Base-by-base conservation (phyloP, 1,140 invertebrate genomes). In the Mycetomoellerius zeteki region DNA sequence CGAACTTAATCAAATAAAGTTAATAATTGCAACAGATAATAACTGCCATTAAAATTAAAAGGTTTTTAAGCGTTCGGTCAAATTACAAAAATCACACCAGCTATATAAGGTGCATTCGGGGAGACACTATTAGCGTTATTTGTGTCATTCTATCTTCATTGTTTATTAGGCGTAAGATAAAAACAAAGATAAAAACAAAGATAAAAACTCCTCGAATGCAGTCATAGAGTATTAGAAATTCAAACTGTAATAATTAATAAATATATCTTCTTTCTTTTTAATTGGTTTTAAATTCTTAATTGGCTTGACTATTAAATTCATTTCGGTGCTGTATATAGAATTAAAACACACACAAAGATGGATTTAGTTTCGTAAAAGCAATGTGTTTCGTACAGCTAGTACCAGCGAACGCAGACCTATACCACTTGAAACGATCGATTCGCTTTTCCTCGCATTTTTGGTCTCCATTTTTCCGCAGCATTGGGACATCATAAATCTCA, bases 401-500 rank as follows among this genome's bases (percentile, higher is more conserved):
- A 33, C 0, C 50, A 69, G 47, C 33, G 33, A 58, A 33, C 67
- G 7, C 54, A 56, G 24, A 72, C 33, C 67, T n/a, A 27, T 16
- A 3, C n/a, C 12, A 7, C 54, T 73, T 24, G 19, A 73, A 50
- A 73, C 43, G 54, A 75, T 73, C 80, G 80, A 84, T 84, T 60
- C 37, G 3, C n/a, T 50, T 60, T 6, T 62, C 62, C 6, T 21
- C 69, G 37, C 54, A 72, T 58, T 82, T 82, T 72, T 12, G 14
- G 80, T 47, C 37, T 75, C 43, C 69, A 84, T 73, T 84, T 84
- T 84, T 50, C 37, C 54, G 37, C 52, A 19, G 37, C 24, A 81
- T 81, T 64, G 52, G 54, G 54, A 52, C 54, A 21, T 75, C 54
- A 84, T 84, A 84, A 84, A 84, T 84, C 69, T 84, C 54, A 62